Evolutionary conservation across 2,888 invertebrate species (phyloP).

Genomic region (Stratiomys singularior): DNA sequence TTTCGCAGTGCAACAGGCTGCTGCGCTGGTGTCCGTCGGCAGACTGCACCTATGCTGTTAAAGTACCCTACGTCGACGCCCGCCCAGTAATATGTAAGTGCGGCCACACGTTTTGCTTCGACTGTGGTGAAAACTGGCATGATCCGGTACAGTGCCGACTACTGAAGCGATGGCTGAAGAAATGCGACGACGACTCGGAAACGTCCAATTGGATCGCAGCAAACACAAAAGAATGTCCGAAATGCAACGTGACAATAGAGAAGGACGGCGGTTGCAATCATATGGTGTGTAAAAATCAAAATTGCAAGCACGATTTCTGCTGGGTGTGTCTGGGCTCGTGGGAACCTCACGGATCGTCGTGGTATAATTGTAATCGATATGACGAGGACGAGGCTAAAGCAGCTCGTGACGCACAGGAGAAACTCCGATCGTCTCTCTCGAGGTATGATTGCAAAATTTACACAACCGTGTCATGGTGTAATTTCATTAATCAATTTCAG

Average conservation of each 20-base stretch:
- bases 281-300: slow-evolving; percentile 98
- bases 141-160: slow-evolving; percentile 96
- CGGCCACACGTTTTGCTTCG: slow-evolving; percentile 93
- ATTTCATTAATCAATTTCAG: slow-evolving; percentile 65
- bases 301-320: slow-evolving; percentile 98
- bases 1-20: slow-evolving; percentile 87
- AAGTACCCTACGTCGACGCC: slow-evolving; percentile 89
- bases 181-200: slow-evolving; percentile 99
- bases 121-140: slow-evolving; percentile 97
- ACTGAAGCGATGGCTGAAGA: slow-evolving; percentile 96
- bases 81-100: slow-evolving; percentile 94
- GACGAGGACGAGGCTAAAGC: slow-evolving; percentile 97
- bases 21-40: slow-evolving; percentile 98
- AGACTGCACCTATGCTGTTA: slow-evolving; percentile 95
- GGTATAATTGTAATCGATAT: slow-evolving; percentile 98
- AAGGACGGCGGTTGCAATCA: slow-evolving; percentile 99
- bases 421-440: slow-evolving; percentile 91
- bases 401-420: slow-evolving; percentile 95
- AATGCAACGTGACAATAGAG: slow-evolving; percentile 96
- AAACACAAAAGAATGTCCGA: slow-evolving; percentile 99
- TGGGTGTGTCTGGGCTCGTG: slow-evolving; percentile 99
- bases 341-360: slow-evolving; percentile 98
- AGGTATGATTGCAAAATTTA: slow-evolving; percentile 71
- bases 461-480: background rate
- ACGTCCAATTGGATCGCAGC: slow-evolving; percentile 99